Evolutionary conservation across 2,888 invertebrate genomes (phyloP), one percentile per base, ranked within the genome.

Genomic region (Pyralis farinalis): DNA sequence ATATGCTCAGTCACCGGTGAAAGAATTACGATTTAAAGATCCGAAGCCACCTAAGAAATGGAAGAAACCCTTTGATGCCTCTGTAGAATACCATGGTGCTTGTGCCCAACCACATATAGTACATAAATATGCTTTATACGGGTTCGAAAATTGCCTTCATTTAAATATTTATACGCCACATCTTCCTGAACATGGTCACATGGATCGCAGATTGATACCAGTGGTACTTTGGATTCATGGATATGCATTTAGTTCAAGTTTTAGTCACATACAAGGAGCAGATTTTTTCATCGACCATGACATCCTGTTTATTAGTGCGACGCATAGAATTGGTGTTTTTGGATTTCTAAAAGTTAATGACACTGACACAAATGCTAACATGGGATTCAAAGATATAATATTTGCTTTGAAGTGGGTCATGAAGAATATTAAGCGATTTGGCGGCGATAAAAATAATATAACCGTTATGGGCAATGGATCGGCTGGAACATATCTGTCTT

Each of bases 111-210:
- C 84, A 0, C 91, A 91, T 44, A 74, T 87, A 7, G 71, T 76
- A 11, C 80, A 85, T 40, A 82, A 75, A 54, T 51, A 74, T 12
- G 66, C 58, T 1, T 12, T 71, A 12, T 81, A 68, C 58, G 92
- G 92, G 4, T 71, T 71, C 34, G 92, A 92, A 69, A 90, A 92
- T 60, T 94, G 94, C 53, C 85, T 94, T 0, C 91, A 91, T 54
- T 57, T 94, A n/a, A 94, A 94, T 63, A 91, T 94, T 4, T 94
- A 91, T 60, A 91, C 92, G 4, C 92, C 93, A 1, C 64, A 65
- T 42, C 54, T 91, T 44, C 72, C 73, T 0, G 73, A 68, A 34
- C 31, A 25, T 7, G 45, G 44, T 20, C n/a, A n/a, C n/a, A n/a
- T n/a, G n/a, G 50, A 47, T 9, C 42, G 45, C 9, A 40, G 46